Base-by-base conservation (phyloP, 2,113 vertebrate species). In the Aphelocoma coerulescens region DNA sequence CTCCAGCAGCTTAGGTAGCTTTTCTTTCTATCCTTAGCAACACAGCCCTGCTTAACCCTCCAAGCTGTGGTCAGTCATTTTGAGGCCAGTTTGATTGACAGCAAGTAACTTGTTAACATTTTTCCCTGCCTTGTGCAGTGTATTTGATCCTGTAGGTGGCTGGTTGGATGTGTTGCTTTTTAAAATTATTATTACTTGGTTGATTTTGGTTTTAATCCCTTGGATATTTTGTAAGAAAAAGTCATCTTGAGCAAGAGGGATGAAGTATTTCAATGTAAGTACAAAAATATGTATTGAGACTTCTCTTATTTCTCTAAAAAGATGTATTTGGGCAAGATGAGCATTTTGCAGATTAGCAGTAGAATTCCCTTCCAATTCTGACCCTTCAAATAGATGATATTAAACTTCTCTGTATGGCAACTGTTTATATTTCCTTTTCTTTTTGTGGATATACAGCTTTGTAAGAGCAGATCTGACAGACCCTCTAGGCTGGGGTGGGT, bases 11-110 rank as follows among this genome's bases (percentile, higher is more conserved):
- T 99, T 99, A 99, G 95, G 80, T 85, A 97, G 98, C 98, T 99
- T 99, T 98, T 97, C 96, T 96, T 97, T 98, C 98, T 99, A 99
- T 99, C 98, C 98, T 98, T 99, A 98, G 98, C 95, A 72, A 97
- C 98, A 96, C 96, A 97, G 96, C 80, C 95, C 97, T 89, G 98
- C 98, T 99, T 98, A 99, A 98, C 96, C 96, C 97, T 86, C 90
- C 81, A 63, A 92, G 90, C 93, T 86, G 88, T 96, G 88, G 71
- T 93, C 92, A 97, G 94, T 76, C 95, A 76, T 93, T 96, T 95
- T 81, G 89, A 97, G 97, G 96, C 79, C 95, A 91, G 35, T 90
- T 97, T 96, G 96, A 97, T 35, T 95, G 96, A 93, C 96, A 96
- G 90, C 59, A 65, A 9, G 30, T 71, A 91, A 67, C 76, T 73